Base-by-base conservation (phyloP, 2,888 invertebrate species). In the Dolichopus griseipennis region DNA sequence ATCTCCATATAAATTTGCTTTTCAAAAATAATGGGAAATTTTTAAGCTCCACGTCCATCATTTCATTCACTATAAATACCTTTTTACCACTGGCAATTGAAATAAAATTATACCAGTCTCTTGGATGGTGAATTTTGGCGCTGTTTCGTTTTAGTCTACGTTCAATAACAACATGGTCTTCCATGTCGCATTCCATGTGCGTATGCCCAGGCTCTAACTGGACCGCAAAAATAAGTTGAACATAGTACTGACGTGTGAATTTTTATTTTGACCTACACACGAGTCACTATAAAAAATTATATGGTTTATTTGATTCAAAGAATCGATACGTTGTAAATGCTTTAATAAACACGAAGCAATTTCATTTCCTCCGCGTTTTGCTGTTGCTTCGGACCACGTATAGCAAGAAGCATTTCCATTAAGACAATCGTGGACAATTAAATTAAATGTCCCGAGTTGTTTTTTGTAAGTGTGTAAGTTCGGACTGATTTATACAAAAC, bases 181-280 rank as follows among this genome's bases (percentile, higher is more conserved):
- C n/a, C n/a, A 20, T 62, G 8, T 64, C 64, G 22, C 64, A 67
- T 20, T 67, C 67, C 67, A 67, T 67, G 15, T 63, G 63, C 6
- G 63, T 63, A 27, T 63, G 63, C 6, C 43, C 43, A 2, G 65
- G 22, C 2, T 21, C 22, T 43, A 65, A 12, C 41, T 37, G 34
- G 10, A 0, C 12, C 43, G 15, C 52, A 64, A 27, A 33, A 64
- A 67, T 8, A 64, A 6, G 1, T 37, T 20, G 12, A 68, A 68
- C 68, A 68, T 68, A 10, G 61, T n/a, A 10, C 52, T 52, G 2
- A 68, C 37, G 52, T 21, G 33, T 2, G 68, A 62, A 63, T 68
- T 68, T 61, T 68, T 68, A 65, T 68, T 68, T 63, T 67, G 64
- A 22, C 43, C 64, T 9, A 34, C 63, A 10, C 67, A 67, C 4